Evolutionary conservation across 2,113 vertebrate genomes (phyloP), one percentile per base, ranked within the genome.

Genomic region (Anarhynchus alexandrinus): DNA sequence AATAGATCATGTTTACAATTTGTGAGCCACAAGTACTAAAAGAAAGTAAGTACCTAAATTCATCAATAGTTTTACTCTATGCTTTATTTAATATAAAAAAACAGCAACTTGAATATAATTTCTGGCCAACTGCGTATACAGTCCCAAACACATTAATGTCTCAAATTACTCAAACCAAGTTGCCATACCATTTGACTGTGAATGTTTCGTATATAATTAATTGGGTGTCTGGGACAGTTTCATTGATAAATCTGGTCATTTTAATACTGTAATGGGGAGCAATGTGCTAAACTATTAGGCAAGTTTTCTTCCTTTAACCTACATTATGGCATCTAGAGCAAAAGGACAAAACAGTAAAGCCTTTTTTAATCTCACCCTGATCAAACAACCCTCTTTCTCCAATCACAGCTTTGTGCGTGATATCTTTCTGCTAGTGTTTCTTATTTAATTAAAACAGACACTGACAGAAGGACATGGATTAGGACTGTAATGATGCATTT

Each of bases 361-460:
- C 97, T 97, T 97, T 98, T 99, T 99, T 99, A 99, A 99, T 99
- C 98, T 99, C 96, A 93, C 78, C 93, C 98, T 98, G 98, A 99
- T 99, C 98, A 98, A 98, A 98, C 94, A 96, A 97, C 90, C 96
- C 93, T 96, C 97, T 89, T 97, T 97, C 98, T 98, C 98, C 98
- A 98, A 98, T 98, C 98, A 98, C 97, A 97, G 98, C 97, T 98
- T 97, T 97, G 98, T 98, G 98, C 88, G 92, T 98, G 98, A 98
- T 98, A 98, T 98, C 98, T 98, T 98, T 98, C 98, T 97, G 97
- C 98, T 98, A 97, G 97, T 97, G 95, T 98, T 98, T 98, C 98
- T 99, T 98, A 98, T 99, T 99, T 99, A 99, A 99, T 99, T 99
- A 99, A 99, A 99, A 98, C 98, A 98, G 98, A 99, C 99, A 98